Conservation (phyloP, 2,797 vertebrate genomes). For the Hylomyscus alleni region DNA sequence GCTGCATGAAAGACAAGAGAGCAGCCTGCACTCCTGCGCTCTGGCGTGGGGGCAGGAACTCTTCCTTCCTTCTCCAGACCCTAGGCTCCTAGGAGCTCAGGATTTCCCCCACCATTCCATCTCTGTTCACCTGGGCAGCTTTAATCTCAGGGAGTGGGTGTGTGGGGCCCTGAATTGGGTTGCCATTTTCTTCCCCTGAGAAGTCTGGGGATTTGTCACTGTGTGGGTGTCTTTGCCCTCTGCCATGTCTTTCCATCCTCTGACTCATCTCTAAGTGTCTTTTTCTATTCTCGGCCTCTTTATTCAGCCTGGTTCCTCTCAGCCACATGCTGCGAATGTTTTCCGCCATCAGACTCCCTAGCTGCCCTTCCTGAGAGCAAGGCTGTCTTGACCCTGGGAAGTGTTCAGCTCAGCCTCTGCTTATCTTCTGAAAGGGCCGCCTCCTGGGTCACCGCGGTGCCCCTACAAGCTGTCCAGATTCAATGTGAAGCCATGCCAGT, state of each 20-base stretch:
- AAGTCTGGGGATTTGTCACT: constrained; percentile 56
- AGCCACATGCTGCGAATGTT: not conserved
- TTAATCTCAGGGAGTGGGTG: not conserved
- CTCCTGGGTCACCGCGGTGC: not conserved
- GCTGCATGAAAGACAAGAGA: no score
- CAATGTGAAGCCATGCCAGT: not conserved
- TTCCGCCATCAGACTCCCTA: not conserved
- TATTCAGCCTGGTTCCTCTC: not conserved
- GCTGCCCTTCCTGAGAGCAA: not conserved
- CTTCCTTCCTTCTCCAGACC: not conserved
- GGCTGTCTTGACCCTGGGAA: not conserved
- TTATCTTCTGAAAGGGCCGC: constrained; percentile 54
- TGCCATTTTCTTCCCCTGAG: constrained; percentile 76
- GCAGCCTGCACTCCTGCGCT: fast-evolving
- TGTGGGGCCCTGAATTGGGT: not conserved
- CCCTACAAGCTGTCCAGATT: constrained; percentile 30
- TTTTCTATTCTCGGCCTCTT: constrained; percentile 34
- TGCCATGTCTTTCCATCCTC: constrained; percentile 6
- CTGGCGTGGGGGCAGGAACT: not conserved
- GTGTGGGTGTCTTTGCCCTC: constrained; percentile 60
- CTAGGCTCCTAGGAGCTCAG: not conserved
- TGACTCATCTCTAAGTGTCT: constrained; percentile 63
- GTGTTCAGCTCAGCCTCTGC: not conserved
- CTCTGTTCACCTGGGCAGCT: not conserved
- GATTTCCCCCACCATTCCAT: fast-evolving